Conservation (phyloP, 2,797 vertebrate species). For the Karalla daura region DNA sequence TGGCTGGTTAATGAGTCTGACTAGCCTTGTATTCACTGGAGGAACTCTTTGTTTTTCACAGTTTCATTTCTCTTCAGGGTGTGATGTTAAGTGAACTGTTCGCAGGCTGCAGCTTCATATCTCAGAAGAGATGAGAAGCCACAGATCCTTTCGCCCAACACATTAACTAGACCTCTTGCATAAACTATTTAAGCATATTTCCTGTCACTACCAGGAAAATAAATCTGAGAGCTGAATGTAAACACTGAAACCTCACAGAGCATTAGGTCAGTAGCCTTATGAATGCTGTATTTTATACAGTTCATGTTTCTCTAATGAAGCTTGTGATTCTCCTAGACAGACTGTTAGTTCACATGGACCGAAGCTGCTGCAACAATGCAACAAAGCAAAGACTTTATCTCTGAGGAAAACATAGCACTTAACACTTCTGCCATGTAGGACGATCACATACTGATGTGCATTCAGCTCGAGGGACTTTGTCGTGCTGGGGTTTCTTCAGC, state of each 20-base stretch:
- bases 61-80: background rate
- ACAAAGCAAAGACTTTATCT: constrained; percentile 15
- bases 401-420: constrained; percentile 13
- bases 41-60: constrained; percentile 1
- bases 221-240: constrained; percentile 34
- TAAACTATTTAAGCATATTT: constrained; percentile 15
- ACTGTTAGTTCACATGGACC: constrained; percentile 40
- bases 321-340: constrained; percentile 23
- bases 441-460: constrained; percentile 45
- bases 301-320: constrained; percentile 29
- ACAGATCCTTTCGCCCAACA: constrained; percentile 4
- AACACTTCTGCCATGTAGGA: constrained; percentile 29
- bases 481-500: constrained; percentile 20
- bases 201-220: constrained; percentile 18
- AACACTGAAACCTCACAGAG: constrained; percentile 43
- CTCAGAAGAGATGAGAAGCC: background rate
- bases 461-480: constrained; percentile 45
- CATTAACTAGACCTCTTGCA: background rate
- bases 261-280: constrained; percentile 26
- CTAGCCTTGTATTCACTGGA: no score
- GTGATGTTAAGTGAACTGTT: constrained; percentile 11
- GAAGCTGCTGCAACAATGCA: constrained; percentile 25
- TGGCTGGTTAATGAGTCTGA: background rate
- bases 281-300: constrained; percentile 37
- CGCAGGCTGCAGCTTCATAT: constrained; percentile 5